A percentile compares a stretch with the other conserved stretches of the same genome.
phyloP scores from a whole-genome alignment of 2,113 vertebrate genomes.

The Prionailurus viverrinus region DNA sequence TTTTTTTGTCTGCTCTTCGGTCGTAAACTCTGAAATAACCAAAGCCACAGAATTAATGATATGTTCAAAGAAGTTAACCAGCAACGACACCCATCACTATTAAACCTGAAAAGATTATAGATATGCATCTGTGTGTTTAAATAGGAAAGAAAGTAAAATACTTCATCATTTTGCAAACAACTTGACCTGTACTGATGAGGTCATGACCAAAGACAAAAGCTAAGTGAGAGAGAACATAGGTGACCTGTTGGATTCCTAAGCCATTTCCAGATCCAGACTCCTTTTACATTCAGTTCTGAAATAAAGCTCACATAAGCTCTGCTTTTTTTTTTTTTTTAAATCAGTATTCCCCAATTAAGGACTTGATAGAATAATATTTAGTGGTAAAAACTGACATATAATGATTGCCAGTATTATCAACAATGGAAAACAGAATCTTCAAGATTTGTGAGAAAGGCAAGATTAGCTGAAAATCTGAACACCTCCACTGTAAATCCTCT shows the following conservation, averaged over 20 bases:
- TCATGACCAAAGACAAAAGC: not conserved
- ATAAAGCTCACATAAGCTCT: not conserved
- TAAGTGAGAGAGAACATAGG: not conserved
- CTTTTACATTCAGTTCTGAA: not conserved
- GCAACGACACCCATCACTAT: not conserved
- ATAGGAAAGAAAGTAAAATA: conserved; percentile 40
- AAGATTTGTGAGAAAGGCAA: conserved; percentile 55
- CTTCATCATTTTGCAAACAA: not conserved
- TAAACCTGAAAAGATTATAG: not conserved
- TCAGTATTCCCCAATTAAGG: not conserved
- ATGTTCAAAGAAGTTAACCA: not conserved
- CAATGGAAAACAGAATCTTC: conserved; percentile 42
- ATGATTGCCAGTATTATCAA: not conserved
- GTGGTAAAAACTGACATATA: conserved; percentile 1
- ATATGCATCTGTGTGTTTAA: not conserved
- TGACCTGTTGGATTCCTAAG: not conserved
- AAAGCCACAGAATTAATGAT: not conserved
- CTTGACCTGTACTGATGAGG: not conserved
- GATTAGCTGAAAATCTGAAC: not conserved
- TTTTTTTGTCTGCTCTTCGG: not conserved
- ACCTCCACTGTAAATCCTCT: not conserved
- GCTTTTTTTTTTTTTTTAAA: not conserved
- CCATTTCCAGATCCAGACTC: not conserved
- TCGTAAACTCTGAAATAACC: not conserved
- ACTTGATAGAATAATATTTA: not conserved